phyloP scores from a whole-genome alignment of 1,140 invertebrate genomes.

The Papilio machaon region DNA sequence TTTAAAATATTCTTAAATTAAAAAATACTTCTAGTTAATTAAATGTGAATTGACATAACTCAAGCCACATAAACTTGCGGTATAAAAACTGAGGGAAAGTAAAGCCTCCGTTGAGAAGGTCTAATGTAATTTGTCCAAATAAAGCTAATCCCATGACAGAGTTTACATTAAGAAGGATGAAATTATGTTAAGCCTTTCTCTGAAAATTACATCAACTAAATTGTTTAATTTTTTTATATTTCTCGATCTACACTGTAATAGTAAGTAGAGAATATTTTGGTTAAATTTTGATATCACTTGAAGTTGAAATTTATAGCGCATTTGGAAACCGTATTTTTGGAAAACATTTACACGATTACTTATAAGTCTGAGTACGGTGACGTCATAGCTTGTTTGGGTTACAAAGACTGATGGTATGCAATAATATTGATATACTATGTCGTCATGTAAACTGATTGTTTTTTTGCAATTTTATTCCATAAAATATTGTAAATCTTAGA shows the following conservation, averaged over 20 bases:
- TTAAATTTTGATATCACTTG: too few species aligned
- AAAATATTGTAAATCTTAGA: too few species aligned
- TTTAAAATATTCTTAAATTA: too few species aligned
- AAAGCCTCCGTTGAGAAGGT: neutral
- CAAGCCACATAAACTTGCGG: neutral
- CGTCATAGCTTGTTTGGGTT: neutral
- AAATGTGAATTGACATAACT: neutral
- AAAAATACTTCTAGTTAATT: neutral
- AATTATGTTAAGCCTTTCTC: slow-evolving; percentile 15
- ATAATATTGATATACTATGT: too few species aligned
- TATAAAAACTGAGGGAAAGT: neutral
- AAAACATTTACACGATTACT: too few species aligned
- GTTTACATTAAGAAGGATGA: slow-evolving; percentile 9
- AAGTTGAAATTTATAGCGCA: too few species aligned
- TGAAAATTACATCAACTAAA: neutral
- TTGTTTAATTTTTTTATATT: neutral
- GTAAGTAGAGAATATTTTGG: too few species aligned
- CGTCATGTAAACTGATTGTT: too few species aligned
- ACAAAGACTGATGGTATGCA: neutral
- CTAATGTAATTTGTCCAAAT: slow-evolving; percentile 18
- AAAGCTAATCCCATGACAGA: slow-evolving; percentile 10
- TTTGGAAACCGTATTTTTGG: too few species aligned
- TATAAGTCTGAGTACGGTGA: too few species aligned
- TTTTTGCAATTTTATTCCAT: too few species aligned
- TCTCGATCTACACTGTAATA: too few species aligned